Conservation (phyloP, 2,797 vertebrate species). For the Gymnothorax javanicus region DNA sequence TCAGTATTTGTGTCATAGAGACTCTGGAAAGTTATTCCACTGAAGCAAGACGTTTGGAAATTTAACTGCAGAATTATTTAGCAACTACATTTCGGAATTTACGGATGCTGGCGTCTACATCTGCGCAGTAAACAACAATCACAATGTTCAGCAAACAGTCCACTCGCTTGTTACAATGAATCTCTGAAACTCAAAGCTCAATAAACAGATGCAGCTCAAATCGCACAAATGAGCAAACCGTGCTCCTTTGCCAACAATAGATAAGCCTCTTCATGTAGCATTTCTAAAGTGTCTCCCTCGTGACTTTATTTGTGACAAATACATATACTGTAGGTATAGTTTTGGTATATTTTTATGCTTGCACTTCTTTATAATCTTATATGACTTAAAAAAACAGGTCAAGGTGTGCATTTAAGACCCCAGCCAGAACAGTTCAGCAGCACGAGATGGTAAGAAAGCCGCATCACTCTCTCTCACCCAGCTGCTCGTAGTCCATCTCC, state of each 20-base stretch:
- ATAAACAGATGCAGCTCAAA: background rate
- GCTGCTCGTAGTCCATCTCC: conserved; percentile 76
- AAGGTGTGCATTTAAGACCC: background rate
- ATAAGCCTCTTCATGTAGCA: too few species aligned
- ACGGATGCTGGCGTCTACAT: too few species aligned
- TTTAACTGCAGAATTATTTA: too few species aligned
- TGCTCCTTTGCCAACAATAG: too few species aligned
- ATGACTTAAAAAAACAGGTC: background rate
- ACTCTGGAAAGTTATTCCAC: too few species aligned
- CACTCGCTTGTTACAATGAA: too few species aligned
- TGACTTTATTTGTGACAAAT: background rate
- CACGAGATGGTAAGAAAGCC: background rate
- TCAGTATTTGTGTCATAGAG: too few species aligned
- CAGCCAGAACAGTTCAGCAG: background rate
- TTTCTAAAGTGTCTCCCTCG: background rate
- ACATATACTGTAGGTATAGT: background rate
- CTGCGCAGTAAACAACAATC: too few species aligned
- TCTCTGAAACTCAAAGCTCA: background rate
- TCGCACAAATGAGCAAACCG: background rate
- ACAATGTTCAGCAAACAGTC: too few species aligned
- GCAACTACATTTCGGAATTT: too few species aligned
- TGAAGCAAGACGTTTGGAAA: too few species aligned
- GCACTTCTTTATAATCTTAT: too few species aligned
- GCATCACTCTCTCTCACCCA: conserved; percentile 62
- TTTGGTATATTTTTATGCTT: background rate